Evolutionary conservation across 2,888 invertebrate genomes (phyloP).

Genomic region (Drosophila melanosoma): DNA sequence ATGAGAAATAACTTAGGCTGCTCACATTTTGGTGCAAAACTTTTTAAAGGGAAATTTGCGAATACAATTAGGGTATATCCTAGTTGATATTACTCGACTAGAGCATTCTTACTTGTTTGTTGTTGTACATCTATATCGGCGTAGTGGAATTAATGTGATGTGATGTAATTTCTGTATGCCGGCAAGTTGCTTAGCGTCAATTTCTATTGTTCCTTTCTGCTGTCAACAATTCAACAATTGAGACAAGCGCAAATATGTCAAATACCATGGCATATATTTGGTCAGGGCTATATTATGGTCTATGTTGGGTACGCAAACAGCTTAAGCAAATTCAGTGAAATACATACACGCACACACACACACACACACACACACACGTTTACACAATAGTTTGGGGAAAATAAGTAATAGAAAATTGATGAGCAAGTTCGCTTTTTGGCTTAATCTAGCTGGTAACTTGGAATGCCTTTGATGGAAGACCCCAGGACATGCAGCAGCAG

Average conservation of each 20-base stretch:
- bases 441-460: conserved; percentile 12
- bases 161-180: neutral
- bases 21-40: too few relatives aligned
- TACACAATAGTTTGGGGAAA: conserved; percentile 45
- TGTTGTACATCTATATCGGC: neutral
- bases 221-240: conserved; percentile 13
- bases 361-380: conserved; percentile 23
- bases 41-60: too few relatives aligned
- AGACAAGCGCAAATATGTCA: conserved; percentile 32
- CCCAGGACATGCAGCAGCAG: conserved; percentile 39
- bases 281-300: neutral
- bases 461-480: conserved; percentile 33
- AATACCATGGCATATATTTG: conserved; percentile 8
- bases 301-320: conserved; percentile 57
- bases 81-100: too few relatives aligned
- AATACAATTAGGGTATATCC: too few relatives aligned
- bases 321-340: conserved; percentile 63
- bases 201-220: neutral
- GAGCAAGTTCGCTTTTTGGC: conserved; percentile 41
- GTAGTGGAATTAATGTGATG: neutral
- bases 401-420: conserved; percentile 75
- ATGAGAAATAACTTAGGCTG: too few relatives aligned
- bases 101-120: too few relatives aligned
- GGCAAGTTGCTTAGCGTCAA: neutral
- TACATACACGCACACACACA: conserved; percentile 11